Evolutionary conservation across 2,797 vertebrate species (phyloP), one percentile per base, ranked within the genome.

Genomic region (Pseudochirops corinnae): DNA sequence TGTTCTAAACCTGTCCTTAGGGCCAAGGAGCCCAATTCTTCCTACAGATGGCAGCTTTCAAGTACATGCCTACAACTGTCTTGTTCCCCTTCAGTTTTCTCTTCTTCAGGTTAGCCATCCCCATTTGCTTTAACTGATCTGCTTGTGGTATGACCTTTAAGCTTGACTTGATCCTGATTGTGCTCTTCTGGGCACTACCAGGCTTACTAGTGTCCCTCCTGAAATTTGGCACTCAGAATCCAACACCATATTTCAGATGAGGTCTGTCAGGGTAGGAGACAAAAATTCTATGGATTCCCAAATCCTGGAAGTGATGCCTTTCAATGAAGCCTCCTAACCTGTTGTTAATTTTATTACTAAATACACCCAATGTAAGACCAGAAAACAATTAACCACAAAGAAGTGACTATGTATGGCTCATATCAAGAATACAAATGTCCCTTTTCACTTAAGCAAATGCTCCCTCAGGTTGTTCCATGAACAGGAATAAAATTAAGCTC

Each of bases 401-500:
- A 90, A 94, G 39, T 93, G 90, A 93, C 91, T 62, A 58, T 95
- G 90, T 90, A 82, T 90, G 55, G 55, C 74, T 95, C 90, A 94
- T 95, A 91, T 87, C 50, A 93, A 62, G 93, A 94, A 97, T 95
- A 94, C 67, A 96, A 94, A 94, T 90, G 93, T 50, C 90, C 53
- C 91, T 96, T 94, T 90, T 56, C 93, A 96, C 60, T 95, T 56
- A n/a, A 93, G 87, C 21, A 92, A 93, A 95, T 62, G 93, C 90
- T 97, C 67, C 67, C 67, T 74, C 96, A 97, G 95, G 92, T 98
- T 96, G 96, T 94, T 94, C 92, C 92, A 97, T 94, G 94, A 97
- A 95, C 93, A 96, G 93, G 92, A 96, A 96, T 95, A 94, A 95
- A 95, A 96, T 90, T 87, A 96, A 94, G 62, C 93, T 97, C 96